phyloP scores from a whole-genome alignment of 2,888 invertebrate species.

The Tuberolachnus salignus region DNA sequence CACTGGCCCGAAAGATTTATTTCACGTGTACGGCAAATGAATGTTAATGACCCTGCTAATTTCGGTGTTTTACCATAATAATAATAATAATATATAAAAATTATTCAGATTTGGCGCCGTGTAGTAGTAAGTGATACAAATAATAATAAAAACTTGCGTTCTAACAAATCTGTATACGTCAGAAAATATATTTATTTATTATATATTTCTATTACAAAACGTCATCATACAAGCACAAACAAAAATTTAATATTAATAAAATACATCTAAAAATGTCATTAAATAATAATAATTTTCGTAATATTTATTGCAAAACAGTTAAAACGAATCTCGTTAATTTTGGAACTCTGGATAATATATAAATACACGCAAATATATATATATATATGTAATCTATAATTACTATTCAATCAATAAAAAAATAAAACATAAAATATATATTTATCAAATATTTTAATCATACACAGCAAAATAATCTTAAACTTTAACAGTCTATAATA shows the following conservation, averaged over 20 bases:
- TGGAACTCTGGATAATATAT: not conserved
- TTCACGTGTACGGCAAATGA: not conserved
- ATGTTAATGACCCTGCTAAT: slow-evolving; percentile 38
- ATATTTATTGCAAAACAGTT: slow-evolving; percentile 21
- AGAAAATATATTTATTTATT: slow-evolving; percentile 26
- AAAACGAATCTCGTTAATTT: not conserved
- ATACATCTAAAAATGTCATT: not conserved
- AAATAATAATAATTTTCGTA: slow-evolving; percentile 19
- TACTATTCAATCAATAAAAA: slow-evolving; percentile 15
- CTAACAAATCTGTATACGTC: not conserved
- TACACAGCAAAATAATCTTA: slow-evolving; percentile 41
- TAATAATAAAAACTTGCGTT: not conserved
- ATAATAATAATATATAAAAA: too few relatives aligned
- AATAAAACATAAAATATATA: slow-evolving; percentile 22
- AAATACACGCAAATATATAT: not conserved
- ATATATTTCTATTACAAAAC: slow-evolving; percentile 36
- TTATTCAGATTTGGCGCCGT: not conserved
- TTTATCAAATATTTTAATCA: slow-evolving; percentile 48
- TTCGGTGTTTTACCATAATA: slow-evolving; percentile 21
- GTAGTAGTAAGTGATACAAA: too few relatives aligned
- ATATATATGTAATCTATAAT: slow-evolving; percentile 5
- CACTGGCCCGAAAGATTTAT: slow-evolving; percentile 34
- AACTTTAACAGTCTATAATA: slow-evolving; percentile 48
- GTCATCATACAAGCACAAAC: slow-evolving; percentile 17
- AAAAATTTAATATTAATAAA: slow-evolving; percentile 18